phyloP scores from a whole-genome alignment of 2,797 vertebrate species.

The Parauchenoglanis punctatus region DNA sequence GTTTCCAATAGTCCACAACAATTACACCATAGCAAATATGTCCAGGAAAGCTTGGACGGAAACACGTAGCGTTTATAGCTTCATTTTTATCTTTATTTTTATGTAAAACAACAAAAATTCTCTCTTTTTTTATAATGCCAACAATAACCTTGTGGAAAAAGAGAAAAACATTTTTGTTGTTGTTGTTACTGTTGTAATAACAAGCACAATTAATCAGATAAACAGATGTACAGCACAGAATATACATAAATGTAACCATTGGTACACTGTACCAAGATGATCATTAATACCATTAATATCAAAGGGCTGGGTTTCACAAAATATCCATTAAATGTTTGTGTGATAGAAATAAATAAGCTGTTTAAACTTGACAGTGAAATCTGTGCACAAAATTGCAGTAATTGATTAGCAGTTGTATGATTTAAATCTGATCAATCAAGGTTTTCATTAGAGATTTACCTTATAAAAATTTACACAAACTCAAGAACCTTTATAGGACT shows the following conservation, averaged over 20 bases:
- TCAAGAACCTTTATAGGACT: background rate
- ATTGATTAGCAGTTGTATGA: background rate
- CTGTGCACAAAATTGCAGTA: background rate
- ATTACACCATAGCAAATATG: conserved; percentile 6
- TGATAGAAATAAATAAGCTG: background rate
- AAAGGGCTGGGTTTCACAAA: background rate
- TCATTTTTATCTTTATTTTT: conserved; percentile 8
- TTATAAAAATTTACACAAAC: background rate
- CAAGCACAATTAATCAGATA: conserved; percentile 18
- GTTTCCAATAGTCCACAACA: background rate
- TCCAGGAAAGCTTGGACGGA: conserved; percentile 5
- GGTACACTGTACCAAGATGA: background rate
- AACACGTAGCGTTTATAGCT: background rate
- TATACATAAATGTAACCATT: conserved; percentile 45
- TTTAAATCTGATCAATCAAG: background rate
- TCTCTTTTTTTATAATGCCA: conserved; percentile 4
- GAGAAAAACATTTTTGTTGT: background rate
- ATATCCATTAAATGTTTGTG: background rate
- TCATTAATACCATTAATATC: background rate
- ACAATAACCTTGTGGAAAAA: background rate
- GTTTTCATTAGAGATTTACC: background rate
- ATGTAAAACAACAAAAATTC: conserved; percentile 9
- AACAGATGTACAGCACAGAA: background rate
- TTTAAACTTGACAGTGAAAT: background rate
- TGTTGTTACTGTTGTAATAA: background rate